Evolutionary conservation across 2,113 vertebrate genomes (phyloP), one percentile per base, ranked within the genome.

Genomic region (Nannobrachium achirus): DNA sequence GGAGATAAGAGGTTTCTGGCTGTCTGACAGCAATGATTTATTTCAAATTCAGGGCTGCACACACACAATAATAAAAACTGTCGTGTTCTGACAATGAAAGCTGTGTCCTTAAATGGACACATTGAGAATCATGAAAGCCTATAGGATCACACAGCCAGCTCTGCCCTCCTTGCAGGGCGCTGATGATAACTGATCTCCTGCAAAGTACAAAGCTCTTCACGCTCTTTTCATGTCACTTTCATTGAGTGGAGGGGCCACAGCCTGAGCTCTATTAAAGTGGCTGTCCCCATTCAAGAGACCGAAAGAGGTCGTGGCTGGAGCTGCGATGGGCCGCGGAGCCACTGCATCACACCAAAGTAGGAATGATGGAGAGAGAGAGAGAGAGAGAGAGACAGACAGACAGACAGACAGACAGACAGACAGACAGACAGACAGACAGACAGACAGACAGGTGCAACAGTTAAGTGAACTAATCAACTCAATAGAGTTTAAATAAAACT

Each of bases 181-280:
- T n/a, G n/a, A n/a, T 75, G 76, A 84, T 91, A 92, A 93, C 88
- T 92, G 91, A 92, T 93, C 87, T n/a, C n/a, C n/a, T 89, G 91
- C 82, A 77, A 66, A 88, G 88, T 92, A 93, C 92, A 93, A 93
- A 93, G 91, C 90, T 87, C 72, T 56, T 80, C 86, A 80, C 66
- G 72, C 78, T 89, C 90, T 92, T 93, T 93, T 93, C 90, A 93
- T 93, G 88, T 93, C 87, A 90, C 84, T 85, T 87, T 84, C 88
- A 89, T 88, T 89, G 78, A 89, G 88, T 85, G 88, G 81, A 85
- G 88, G 60, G 84, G 78, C 80, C 83, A 87, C 69, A 39, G 86
- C 78, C 80, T 44, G 65, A 84, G 80, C 85, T 76, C 69, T 80
- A 70, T n/a, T 86, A 88, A 92, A 92, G 89, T 88, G 90, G 87